Percentiles rank a stretch among this genome's conserved stretches.
phyloP scores from a whole-genome alignment of 2,888 invertebrate species.

The Gortyna flavago region DNA sequence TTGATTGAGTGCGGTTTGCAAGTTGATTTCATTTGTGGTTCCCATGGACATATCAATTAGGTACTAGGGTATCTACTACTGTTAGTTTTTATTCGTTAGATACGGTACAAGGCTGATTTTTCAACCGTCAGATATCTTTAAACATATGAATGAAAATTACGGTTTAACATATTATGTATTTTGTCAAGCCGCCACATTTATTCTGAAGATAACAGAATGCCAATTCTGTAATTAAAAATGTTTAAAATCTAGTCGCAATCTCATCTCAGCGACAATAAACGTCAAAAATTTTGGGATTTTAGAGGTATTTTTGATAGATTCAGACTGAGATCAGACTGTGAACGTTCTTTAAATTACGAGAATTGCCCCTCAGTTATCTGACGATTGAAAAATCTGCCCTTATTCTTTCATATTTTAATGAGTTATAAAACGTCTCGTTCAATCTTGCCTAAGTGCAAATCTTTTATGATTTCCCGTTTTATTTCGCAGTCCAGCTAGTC shows the following conservation, averaged over 20 bases:
- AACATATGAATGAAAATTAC: neutral
- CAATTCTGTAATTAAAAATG: too few species aligned
- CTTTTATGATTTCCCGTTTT: conserved; percentile 10
- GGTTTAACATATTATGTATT: neutral
- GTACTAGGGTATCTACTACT: too few species aligned
- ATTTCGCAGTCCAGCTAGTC: conserved; percentile 10
- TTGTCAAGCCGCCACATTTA: neutral
- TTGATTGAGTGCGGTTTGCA: neutral
- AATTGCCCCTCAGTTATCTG: neutral
- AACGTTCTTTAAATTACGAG: too few species aligned
- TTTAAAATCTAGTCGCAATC: too few species aligned
- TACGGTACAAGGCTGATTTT: too few species aligned
- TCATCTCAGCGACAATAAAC: too few species aligned
- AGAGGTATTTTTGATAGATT: too few species aligned
- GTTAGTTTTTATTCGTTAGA: neutral
- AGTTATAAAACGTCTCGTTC: conserved; percentile 1
- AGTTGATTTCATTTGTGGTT: neutral
- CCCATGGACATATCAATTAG: neutral
- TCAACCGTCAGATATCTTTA: neutral
- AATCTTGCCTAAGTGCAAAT: neutral
- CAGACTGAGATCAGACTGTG: too few species aligned
- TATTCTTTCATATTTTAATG: conserved; percentile 1
- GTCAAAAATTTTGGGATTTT: too few species aligned
- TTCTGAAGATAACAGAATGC: neutral
- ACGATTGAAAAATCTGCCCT: neutral